A percentile compares a stretch with the other conserved stretches of the same genome.
These are phyloP conservation scores for Benitochromis conjunctus DNA, from an alignment of 2,113 vertebrate species.

Conservation along the genomic window DNA sequence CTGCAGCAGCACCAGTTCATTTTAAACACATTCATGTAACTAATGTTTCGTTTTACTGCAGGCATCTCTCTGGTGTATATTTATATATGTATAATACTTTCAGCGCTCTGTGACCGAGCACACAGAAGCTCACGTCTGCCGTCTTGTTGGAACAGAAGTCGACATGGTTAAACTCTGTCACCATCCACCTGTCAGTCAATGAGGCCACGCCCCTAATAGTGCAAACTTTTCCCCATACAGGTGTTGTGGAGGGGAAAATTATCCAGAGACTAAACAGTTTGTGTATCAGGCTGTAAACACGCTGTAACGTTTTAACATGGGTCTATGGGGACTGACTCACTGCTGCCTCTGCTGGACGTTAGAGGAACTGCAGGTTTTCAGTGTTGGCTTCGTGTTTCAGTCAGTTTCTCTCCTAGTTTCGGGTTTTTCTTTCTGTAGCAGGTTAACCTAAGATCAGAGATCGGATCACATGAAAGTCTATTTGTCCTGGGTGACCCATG, in stretches of 20 bases:
- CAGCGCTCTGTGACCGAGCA: no score
- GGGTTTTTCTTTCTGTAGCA: background rate
- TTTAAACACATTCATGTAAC: no score
- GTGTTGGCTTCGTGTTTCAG: background rate
- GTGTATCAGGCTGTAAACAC: background rate
- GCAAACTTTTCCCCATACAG: fast-evolving
- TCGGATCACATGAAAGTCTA: background rate
- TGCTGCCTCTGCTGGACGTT: background rate
- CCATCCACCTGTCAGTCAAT: no score
- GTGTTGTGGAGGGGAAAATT: background rate
- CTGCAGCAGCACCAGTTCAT: no score
- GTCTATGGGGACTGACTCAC: fast-evolving
- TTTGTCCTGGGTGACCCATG: background rate
- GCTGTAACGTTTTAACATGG: background rate
- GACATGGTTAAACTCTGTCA: no score
- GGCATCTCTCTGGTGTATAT: no score
- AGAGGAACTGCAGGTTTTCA: background rate
- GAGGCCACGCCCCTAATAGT: background rate
- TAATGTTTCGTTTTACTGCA: no score
- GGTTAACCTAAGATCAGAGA: background rate
- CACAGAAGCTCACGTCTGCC: no score
- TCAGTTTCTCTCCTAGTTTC: background rate
- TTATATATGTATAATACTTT: no score
- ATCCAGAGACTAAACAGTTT: background rate
- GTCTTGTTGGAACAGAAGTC: no score